Evolutionary conservation across 2,113 vertebrate genomes (phyloP), one percentile per base, ranked within the genome.

Genomic region (Daubentonia madagascariensis): DNA sequence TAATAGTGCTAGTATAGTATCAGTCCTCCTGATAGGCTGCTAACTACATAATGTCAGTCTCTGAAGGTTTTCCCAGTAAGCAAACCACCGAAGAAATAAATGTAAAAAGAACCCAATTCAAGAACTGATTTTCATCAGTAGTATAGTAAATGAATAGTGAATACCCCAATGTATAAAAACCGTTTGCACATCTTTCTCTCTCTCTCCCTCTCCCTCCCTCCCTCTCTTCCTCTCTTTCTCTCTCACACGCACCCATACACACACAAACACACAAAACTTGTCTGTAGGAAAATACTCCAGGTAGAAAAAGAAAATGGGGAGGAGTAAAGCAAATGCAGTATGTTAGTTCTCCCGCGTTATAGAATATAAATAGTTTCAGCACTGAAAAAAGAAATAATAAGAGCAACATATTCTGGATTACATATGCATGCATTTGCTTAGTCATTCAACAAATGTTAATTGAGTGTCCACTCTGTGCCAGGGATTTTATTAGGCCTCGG

Each of bases 81-180:
- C 50, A 93, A 95, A 93, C 86, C 72, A 79, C 67, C 92, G 80
- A 91, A 79, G 48, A 90, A 96, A 92, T 10, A 79, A 93, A 81
- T 35, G 25, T 70, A 50, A 61, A 88, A 97, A 97, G 23, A 89
- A 91, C 16, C 12, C 3, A 0, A 52, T 43, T 96, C 17, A 72
- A 95, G 25, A 90, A 63, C 22, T 63, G 63, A 79, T 91, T 78
- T 94, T 95, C 61, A 85, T 87, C 9, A 10, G n/a, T 37, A 83
- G 32, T 59, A 85, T 45, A 89, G 61, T 68, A 90, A 95, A 96
- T 85, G 81, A 91, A 93, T n/a, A 85, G 85, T 57, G 43, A 95
- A 45, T 80, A 85, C 10, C 23, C 8, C 65, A 83, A 88, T 45
- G 48, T 72, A 50, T 63, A 83, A 88, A 91, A 76, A 57, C n/a